Base-by-base conservation (phyloP, 1,140 invertebrate species). In the Calephelis virginiensis region DNA sequence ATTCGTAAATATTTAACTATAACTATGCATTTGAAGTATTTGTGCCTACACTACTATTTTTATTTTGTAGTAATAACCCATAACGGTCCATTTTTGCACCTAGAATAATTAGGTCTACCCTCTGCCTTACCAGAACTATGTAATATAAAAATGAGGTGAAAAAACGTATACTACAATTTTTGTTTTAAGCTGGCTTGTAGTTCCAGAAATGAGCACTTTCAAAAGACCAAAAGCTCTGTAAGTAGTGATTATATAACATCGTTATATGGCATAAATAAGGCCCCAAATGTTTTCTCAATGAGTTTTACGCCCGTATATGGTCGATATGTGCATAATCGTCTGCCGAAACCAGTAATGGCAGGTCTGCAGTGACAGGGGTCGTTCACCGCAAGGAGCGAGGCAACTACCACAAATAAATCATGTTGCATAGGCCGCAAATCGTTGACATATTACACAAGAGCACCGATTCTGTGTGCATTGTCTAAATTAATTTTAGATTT, bases 291-390 rank as follows among this genome's bases (percentile, higher is more conserved):
- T 61, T 64, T 66, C 75, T 82, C 80, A 85, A 86, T 86, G 85
- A 77, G 49, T 63, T 85, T 80, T 67, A 75, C 75, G 70, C 65
- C 74, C 80, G 82, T 85, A 83, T 81, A 81, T 78, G 82, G 80
- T 77, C 73, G 80, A 86, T 85, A 82, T 76, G 75, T 73, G 72
- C 65, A 69, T 80, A 76, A 81, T 73, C 80, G 83, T 88, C 86
- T 89, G 81, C 84, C 85, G 82, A 90, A 90, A 90, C 86, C 82
- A 81, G 87, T 83, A 87, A 78, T 70, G 74, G 71, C 68, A 67
- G 76, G 77, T 81, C 78, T 75, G 71, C 76, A 76, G 80, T 83
- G 83, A 85, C 83, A 86, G 78, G 81, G 87, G 86, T 90, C 87
- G 82, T 90, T 90, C 78, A 90, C 88, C 87, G 85, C 72, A 13